Evolutionary conservation across 1,140 invertebrate genomes (phyloP), one percentile per base, ranked within the genome.

Genomic region (Drosophila obscura): DNA sequence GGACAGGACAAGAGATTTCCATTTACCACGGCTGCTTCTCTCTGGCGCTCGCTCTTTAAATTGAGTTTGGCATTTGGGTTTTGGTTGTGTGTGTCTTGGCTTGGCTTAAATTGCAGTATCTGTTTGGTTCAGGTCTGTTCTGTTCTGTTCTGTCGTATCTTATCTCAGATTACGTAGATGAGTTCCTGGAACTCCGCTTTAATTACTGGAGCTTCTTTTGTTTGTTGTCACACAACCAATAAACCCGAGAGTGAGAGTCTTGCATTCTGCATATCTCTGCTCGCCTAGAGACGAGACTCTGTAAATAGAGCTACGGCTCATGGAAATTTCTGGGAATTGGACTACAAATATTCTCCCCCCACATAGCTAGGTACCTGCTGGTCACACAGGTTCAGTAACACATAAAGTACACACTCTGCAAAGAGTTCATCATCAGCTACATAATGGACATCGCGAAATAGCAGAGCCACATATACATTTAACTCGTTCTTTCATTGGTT

Each of bases 291-390:
- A 8, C 7, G 28, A 31, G 7, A 39, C 31, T 68, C 43, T 35
- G 45, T 35, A 57, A 69, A 35, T n/a, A 0, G 51, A 69, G 44
- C 50, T 15, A 35, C 8, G 56, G 44, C 56, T 48, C 11, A 58
- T 69, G 58, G 52, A 69, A 58, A 69, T 58, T 69, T 69, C 64
- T 50, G 45, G 45, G 67, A 71, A 71, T 71, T 15, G 41, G 19
- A 69, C 68, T 68, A 44, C 49, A 28, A 28, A 28, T 28, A 28
- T 28, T 68, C 63, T 67, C 24, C 4, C 4, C 28, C 45, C 44
- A 26, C 31, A 16, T 66, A 24, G 15, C 46, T 24, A 45, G 22
- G 44, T 28, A 53, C 24, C 11, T 56, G 19, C 4, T n/a, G 9
- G 15, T 24, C 35, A 24, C 56, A 51, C 44, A 69, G 65, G 67